These are phyloP conservation scores for Phenganax stokvisi DNA, from an alignment of 92 coral and sea anemone species.

Conservation along the genomic window DNA sequence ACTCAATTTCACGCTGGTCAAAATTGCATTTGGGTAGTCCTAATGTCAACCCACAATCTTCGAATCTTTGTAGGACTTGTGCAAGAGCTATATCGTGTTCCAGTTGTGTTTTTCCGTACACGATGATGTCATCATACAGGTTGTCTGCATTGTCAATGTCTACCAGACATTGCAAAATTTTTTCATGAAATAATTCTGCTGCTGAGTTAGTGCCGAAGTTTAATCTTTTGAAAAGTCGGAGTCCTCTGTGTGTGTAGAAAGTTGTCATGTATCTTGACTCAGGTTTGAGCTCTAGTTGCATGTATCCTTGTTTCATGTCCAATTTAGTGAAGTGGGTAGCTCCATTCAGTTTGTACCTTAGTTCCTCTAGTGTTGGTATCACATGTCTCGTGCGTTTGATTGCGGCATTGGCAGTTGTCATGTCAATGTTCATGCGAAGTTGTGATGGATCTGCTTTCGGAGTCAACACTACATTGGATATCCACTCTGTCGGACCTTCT, in stretches of 20 bases:
- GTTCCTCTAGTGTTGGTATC: conserved; percentile 40
- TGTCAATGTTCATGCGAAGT: conserved; percentile 33
- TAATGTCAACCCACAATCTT: conserved; percentile 11
- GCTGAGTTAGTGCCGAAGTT: conserved; percentile 54
- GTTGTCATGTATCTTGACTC: conserved; percentile 49
- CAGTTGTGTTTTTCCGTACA: conserved; percentile 42
- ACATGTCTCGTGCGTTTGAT: conserved; percentile 43
- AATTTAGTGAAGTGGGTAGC: conserved; percentile 45
- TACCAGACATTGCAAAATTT: conserved; percentile 40
- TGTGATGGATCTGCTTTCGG: conserved; percentile 36
- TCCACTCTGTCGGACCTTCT: no score
- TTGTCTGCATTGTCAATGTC: conserved; percentile 45
- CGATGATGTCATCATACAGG: conserved; percentile 45
- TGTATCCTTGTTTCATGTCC: conserved; percentile 54
- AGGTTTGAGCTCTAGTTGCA: conserved; percentile 46
- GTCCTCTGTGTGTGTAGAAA: conserved; percentile 41
- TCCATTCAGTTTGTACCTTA: conserved; percentile 41
- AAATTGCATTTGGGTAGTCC: not conserved
- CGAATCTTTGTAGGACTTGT: conserved; percentile 7
- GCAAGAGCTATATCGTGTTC: conserved; percentile 37
- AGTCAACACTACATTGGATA: not conserved
- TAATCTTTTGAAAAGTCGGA: conserved; percentile 39
- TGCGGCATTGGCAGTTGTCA: conserved; percentile 37
- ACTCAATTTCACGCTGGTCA: not conserved
- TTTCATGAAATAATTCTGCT: conserved; percentile 47